Evolutionary conservation across 2,797 vertebrate species (phyloP), one percentile per base, ranked within the genome.

Genomic region (Malacoctenus gilli): DNA sequence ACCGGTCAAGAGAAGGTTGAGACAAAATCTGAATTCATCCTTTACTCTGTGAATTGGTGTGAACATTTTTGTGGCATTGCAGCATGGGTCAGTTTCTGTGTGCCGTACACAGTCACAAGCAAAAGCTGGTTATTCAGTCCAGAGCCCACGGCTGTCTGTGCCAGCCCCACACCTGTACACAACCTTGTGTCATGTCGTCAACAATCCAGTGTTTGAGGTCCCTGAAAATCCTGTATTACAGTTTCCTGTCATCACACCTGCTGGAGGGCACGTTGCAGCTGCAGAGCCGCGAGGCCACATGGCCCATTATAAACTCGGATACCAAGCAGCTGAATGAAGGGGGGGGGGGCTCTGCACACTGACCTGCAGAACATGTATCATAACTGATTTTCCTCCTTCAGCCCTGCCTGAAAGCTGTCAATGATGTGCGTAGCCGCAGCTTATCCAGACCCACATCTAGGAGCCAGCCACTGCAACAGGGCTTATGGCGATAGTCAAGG

Each of bases 401-500:
- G 69, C 68, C 66, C 22, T 55, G 50, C 41, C 42, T 55, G 46
- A 62, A 71, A 55, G 59, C 70, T 70, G 68, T 63, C 59, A 68
- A 75, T 71, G 79, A 70, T 75, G 55, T 65, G 36, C 16, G n/a
- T 13, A 59, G 35, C 61, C 42, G 14, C 30, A 39, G 73, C 64
- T 83, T 79, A 89, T 89, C 79, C 44, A 20, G 50, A 34, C 41
- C 48, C 22, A 39, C 39, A 81, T 82, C 82, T 53, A 37, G 48
- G 56, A 72, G 46, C 49, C n/a, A 62, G 51, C 66, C 78, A 74
- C 68, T 69, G 77, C 65, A 77, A 46, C 52, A 40, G 30, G 52
- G 79, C 73, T 79, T 80, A 69, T 53, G 50, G 71, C 75, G 78
- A 84, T 81, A 83, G 77, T 73, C 66, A 82, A 79, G 78, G 79